Base-by-base conservation (phyloP, 2,888 invertebrate species). In the Branchipolynoe longqiensis region DNA sequence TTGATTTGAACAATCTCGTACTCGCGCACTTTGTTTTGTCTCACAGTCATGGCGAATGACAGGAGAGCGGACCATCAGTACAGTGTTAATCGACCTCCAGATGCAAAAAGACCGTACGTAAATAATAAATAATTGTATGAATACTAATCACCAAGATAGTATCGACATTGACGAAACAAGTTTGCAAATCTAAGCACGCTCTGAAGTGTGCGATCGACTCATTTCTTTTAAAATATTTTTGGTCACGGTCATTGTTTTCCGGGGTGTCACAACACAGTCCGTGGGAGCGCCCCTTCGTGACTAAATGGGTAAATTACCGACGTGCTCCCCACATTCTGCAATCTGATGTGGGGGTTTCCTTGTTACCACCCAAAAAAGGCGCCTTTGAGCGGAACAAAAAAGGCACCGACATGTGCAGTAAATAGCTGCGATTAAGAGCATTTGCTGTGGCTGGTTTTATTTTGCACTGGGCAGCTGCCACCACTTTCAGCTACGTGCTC, bases 11-110 rank as follows among this genome's bases (percentile, higher is more conserved):
- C 31, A 6, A 25, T 78, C 78, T n/a, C 48, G 78, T 48, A 28
- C 41, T n/a, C 28, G 78, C 78, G 78, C 48, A 31, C 54, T 78
- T 78, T 78, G 78, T 78, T 78, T 78, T 78, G 78, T 78, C 78
- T 78, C 54, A 62, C 62, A 84, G 62, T 62, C 84, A 84, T 84
- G 84, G 84, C 84, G 84, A 73, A 84, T 64, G 84, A 84, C 62
- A 38, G 84, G 62, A 36, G 40, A 48, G 59, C 69, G 36, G 84
- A 84, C 62, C 84, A 84, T 41, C 69, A 62, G 84, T 84, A 84
- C 73, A 64, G 54, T 25, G 56, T 62, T 62, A 84, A 84, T 69
- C 64, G 64, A 33, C 28, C 62, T 48, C 48, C 73, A n/a, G 84
- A 64, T 84, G 84, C 84, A 73, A 84, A 84, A 84, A 64, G 48